phyloP scores from a whole-genome alignment of 2,113 vertebrate species.

The Podarcis raffonei region DNA sequence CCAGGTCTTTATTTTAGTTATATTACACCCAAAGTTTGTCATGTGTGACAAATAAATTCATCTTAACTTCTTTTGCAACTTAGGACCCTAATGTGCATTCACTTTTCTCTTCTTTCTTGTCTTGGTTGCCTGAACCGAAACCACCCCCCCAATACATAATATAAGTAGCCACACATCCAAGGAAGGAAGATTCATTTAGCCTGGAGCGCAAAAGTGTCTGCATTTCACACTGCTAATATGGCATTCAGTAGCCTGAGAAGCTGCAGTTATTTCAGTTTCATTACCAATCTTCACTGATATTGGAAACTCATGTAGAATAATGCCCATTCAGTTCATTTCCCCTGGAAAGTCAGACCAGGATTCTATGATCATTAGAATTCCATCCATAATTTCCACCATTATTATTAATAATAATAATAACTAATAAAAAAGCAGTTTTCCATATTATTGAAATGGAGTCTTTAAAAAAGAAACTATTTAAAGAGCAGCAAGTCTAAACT shows the following conservation, averaged over 20 bases:
- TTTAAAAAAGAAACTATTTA: conserved; percentile 16
- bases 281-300: conserved; percentile 1
- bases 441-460: conserved; percentile 6
- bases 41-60: background rate
- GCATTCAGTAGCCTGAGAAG: background rate
- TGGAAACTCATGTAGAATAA: background rate
- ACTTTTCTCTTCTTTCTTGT: background rate
- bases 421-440: background rate
- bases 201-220: background rate
- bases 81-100: background rate
- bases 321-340: conserved; percentile 27
- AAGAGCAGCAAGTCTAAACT: background rate
- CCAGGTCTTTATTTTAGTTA: background rate
- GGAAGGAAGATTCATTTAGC: background rate
- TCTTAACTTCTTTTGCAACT: background rate
- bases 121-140: background rate
- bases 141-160: background rate
- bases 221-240: background rate
- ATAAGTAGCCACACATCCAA: background rate
- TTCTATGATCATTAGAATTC: conserved; percentile 5
- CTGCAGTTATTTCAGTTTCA: conserved; percentile 15
- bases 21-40: background rate
- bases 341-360: background rate
- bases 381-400: background rate
- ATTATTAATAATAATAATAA: background rate